Conservation (phyloP, 2,797 vertebrate species). For the Helostoma temminkii region DNA sequence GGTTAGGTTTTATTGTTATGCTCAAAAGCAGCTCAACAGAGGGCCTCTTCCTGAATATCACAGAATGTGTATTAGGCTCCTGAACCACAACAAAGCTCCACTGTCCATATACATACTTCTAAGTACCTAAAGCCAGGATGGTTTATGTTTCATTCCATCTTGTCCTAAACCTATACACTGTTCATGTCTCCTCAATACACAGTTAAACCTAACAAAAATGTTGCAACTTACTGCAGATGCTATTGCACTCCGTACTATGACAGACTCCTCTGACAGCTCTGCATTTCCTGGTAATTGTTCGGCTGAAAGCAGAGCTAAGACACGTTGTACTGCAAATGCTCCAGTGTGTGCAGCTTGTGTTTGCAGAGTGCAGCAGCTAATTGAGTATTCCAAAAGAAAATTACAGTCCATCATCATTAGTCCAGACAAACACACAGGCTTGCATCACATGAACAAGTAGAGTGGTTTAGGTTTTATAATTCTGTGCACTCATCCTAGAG, state of each 20-base stretch:
- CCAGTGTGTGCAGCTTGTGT: slow-evolving; percentile 35
- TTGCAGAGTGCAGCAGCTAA: slow-evolving; percentile 47
- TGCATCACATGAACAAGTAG: slow-evolving; percentile 21
- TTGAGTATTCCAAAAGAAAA: slow-evolving; percentile 63
- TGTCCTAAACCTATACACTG: not conserved
- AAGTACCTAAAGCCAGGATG: not conserved
- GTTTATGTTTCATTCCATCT: slow-evolving; percentile 11
- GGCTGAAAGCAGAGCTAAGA: slow-evolving; percentile 55
- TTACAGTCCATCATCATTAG: slow-evolving; percentile 64
- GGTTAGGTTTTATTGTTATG: not conserved
- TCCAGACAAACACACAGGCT: slow-evolving; percentile 37
- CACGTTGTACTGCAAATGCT: slow-evolving; percentile 34
- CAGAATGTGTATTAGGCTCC: not conserved
- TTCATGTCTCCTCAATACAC: slow-evolving; percentile 1
- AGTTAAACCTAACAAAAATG: slow-evolving; percentile 29
- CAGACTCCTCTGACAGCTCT: slow-evolving; percentile 38
- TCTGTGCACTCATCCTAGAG: slow-evolving; percentile 9
- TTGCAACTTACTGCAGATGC: slow-evolving; percentile 27
- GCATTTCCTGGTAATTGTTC: slow-evolving; percentile 49
- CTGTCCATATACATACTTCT: slow-evolving; percentile 9
- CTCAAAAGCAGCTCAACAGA: not conserved
- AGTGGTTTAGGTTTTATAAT: slow-evolving; percentile 23
- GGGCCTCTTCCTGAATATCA: not conserved
- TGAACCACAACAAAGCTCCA: slow-evolving; percentile 1
- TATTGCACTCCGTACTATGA: slow-evolving; percentile 37